Percentiles rank a stretch among this genome's conserved stretches.
phyloP scores from a whole-genome alignment of 2,888 invertebrate species.

The Rhamnusium bicolor region DNA sequence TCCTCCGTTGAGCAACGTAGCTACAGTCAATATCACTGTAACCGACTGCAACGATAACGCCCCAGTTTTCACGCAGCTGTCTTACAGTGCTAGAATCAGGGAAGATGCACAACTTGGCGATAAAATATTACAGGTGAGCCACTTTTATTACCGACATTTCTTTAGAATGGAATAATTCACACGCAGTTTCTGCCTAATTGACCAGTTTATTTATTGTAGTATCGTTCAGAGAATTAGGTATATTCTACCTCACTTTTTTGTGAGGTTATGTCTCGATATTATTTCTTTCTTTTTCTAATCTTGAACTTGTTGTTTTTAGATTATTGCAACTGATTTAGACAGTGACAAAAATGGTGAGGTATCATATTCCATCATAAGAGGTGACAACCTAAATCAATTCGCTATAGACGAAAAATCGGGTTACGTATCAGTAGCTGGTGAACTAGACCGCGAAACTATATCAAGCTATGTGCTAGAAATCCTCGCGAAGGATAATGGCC shows the following conservation, averaged over 20 bases:
- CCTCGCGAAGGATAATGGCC: constrained; percentile 86
- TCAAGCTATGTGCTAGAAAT: constrained; percentile 85
- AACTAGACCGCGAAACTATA: constrained; percentile 88
- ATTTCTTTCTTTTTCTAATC: too few species aligned
- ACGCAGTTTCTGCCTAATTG: too few species aligned
- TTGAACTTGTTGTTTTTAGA: constrained; percentile 71
- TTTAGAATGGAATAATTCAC: too few species aligned
- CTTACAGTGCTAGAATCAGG: constrained; percentile 83
- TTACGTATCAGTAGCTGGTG: constrained; percentile 81
- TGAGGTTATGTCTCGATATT: too few species aligned
- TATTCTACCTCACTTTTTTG: too few species aligned
- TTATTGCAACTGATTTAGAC: constrained; percentile 88
- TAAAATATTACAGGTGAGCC: constrained; percentile 81
- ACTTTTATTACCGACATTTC: too few species aligned
- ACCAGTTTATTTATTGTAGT: too few species aligned
- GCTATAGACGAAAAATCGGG: constrained; percentile 84
- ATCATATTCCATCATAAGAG: constrained; percentile 83
- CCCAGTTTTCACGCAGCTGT: constrained; percentile 84
- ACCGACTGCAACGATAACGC: constrained; percentile 91
- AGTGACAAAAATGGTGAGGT: constrained; percentile 86
- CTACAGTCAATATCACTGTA: constrained; percentile 89
- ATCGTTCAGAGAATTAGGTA: too few species aligned
- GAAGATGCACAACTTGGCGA: constrained; percentile 86
- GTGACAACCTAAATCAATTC: constrained; percentile 85
- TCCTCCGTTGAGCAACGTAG: constrained; percentile 91